Evolutionary conservation across 2,888 invertebrate species (phyloP), one percentile per base, ranked within the genome.

Genomic region (Apodemia duryi): DNA sequence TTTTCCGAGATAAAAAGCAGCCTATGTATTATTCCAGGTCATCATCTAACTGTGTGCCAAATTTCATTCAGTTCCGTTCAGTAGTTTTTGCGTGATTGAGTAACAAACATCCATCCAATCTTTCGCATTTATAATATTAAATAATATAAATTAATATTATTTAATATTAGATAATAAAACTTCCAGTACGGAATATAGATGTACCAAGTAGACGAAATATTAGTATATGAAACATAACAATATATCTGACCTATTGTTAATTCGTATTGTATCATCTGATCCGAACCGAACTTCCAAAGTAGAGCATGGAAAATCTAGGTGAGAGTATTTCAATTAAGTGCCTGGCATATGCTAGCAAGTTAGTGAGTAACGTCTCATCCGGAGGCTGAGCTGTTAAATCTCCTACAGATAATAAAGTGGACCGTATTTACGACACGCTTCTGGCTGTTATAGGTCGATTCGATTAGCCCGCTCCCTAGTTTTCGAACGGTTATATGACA

Each of bases 401-500:
- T 81, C 77, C 76, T 72, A 75, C 73, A 79, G 83, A 82, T 83
- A 84, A 80, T 84, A 84, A 83, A 84, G 80, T 82, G 78, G 78
- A 77, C 78, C 70, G 80, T 82, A 83, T 85, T 85, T 84, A 82
- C 83, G 82, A 79, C 74, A 74, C 77, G 79, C 79, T 74, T 73
- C 78, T 72, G 76, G 77, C 76, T 77, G 81, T 82, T 80, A 80
- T 81, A 80, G 84, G 83, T 81, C 82, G 83, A 85, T 86, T 85
- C 83, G 85, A 85, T 86, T 85, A 85, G 81, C 77, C 71, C 76
- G 80, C 78, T 80, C 81, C 76, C 75, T 77, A 79, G 84, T 84
- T 81, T 83, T 77, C 74, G 78, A 79, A 81, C 81, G 78, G 81
- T 81, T 82, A 82, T 78, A 79, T 79, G 78, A 79, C 77, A 80